phyloP scores from a whole-genome alignment of 2,113 vertebrate species.

The Oreochromis niloticus region DNA sequence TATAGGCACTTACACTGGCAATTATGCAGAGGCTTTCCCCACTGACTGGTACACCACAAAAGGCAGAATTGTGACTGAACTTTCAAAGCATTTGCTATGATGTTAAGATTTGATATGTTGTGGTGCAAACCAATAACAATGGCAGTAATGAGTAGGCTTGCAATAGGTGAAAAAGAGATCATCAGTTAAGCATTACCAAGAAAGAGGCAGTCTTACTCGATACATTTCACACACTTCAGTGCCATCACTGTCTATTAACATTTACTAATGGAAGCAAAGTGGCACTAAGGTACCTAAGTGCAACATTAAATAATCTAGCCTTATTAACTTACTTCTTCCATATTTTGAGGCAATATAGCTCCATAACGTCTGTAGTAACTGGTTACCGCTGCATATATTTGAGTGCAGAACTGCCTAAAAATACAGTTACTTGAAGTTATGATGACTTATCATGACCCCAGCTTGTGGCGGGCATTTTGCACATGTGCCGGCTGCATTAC shows the following conservation, averaged over 20 bases:
- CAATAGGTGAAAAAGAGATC: not conserved
- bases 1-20: not conserved
- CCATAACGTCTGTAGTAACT: not conserved
- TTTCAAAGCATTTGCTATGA: not conserved
- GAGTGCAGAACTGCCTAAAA: not conserved
- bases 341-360: not conserved
- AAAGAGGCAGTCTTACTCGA: not conserved
- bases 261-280: not conserved
- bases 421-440: not conserved
- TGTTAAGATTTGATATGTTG: not conserved
- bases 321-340: not conserved
- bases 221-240: not conserved
- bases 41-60: not conserved
- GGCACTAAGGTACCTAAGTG: not conserved
- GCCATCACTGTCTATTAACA: not conserved
- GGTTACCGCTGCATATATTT: not conserved
- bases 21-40: not conserved
- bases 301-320: not conserved
- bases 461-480: not conserved
- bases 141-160: not conserved
- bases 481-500: not conserved
- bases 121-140: not conserved
- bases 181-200: not conserved
- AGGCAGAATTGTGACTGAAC: not conserved
- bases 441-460: not conserved